Conservation (phyloP, 2,888 invertebrate genomes). For the Eupithecia insigniata region DNA sequence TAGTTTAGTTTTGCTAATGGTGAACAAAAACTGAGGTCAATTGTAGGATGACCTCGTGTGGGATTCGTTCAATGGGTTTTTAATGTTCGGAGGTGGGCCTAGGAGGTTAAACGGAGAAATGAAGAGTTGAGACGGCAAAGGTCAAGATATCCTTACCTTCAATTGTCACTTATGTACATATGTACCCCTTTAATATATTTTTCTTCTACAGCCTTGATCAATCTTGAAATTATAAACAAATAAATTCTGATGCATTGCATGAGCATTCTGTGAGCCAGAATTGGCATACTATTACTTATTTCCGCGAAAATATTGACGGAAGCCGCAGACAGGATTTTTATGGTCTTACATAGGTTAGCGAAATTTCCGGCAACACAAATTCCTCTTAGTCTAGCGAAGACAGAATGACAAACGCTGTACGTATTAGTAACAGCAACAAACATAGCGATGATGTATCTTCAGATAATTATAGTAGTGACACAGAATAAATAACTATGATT, state of each 20-base stretch:
- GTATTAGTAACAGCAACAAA: slow-evolving; percentile 36
- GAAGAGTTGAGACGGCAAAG: slow-evolving; percentile 25
- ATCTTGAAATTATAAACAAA: neutral
- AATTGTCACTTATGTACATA: neutral
- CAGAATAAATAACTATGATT: slow-evolving; percentile 34
- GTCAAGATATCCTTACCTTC: neutral
- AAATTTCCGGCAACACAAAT: slow-evolving; percentile 18
- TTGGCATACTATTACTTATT: neutral
- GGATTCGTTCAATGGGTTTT: slow-evolving; percentile 34
- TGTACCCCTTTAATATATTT: neutral
- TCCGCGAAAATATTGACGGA: neutral
- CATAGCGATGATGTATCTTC: slow-evolving; percentile 34
- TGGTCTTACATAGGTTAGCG: neutral
- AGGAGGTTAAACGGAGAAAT: slow-evolving; percentile 31
- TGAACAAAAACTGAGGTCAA: slow-evolving; percentile 39
- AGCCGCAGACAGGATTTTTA: neutral
- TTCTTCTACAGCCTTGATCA: neutral
- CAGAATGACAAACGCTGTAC: slow-evolving; percentile 30
- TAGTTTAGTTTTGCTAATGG: slow-evolving; percentile 26
- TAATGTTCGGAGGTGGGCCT: slow-evolving; percentile 26
- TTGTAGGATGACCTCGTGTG: slow-evolving; percentile 35
- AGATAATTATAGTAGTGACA: slow-evolving; percentile 41
- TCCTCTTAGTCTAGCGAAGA: slow-evolving; percentile 29
- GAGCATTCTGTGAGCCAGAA: neutral
- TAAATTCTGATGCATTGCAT: neutral